These are phyloP conservation scores for Acanthurus lineatus DNA, from an alignment of 2,797 vertebrate genomes.

Conservation along the genomic window DNA sequence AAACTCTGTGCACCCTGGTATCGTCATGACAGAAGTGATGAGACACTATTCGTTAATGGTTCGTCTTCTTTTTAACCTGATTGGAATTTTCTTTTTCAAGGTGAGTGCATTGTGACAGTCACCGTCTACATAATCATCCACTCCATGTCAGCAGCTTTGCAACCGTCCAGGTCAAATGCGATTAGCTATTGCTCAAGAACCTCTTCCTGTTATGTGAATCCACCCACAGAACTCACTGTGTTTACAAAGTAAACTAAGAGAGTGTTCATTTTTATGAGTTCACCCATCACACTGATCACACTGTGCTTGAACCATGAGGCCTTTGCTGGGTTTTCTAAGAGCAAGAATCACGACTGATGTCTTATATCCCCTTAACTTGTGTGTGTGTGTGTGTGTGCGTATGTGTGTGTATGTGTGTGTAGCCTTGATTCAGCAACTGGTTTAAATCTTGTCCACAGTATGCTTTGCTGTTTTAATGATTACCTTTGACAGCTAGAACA, in stretches of 20 bases:
- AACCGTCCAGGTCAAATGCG: background rate
- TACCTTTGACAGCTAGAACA: background rate
- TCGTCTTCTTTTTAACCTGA: constrained; percentile 76
- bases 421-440: background rate
- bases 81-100: constrained; percentile 90
- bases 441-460: background rate
- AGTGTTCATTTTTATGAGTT: background rate
- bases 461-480: background rate
- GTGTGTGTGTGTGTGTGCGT: background rate
- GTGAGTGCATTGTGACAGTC: constrained; percentile 71
- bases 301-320: background rate
- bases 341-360: too few species aligned
- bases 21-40: constrained; percentile 88
- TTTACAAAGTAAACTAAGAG: background rate
- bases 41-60: constrained; percentile 69
- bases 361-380: too few species aligned
- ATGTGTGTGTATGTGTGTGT: background rate
- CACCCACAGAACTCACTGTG: background rate
- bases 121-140: background rate
- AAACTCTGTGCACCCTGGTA: constrained; percentile 88
- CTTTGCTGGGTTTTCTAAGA: too few species aligned
- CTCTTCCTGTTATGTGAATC: background rate
- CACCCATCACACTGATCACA: background rate
- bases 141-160: background rate
- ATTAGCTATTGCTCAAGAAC: background rate